phyloP scores from a whole-genome alignment of 1,140 invertebrate genomes.

The Danaus plexippus region DNA sequence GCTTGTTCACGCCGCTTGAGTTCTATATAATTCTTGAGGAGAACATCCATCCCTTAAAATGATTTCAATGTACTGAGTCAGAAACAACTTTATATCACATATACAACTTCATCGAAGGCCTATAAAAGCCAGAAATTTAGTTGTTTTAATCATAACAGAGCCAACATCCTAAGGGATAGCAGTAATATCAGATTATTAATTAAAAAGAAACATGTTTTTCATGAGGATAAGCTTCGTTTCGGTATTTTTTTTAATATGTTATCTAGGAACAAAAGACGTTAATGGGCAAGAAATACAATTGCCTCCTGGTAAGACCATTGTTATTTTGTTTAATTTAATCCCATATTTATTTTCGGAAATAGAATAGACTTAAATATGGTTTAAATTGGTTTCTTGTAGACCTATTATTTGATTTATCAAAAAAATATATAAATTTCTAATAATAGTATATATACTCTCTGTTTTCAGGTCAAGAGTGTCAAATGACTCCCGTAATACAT shows the following conservation, averaged over 20 bases:
- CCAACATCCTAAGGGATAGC: conserved; percentile 4
- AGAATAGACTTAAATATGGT: too few relatives aligned
- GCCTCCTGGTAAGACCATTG: conserved; percentile 46
- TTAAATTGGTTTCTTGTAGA: too few relatives aligned
- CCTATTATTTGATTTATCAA: too few relatives aligned
- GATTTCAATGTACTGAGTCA: conserved; percentile 32
- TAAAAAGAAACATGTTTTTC: conserved; percentile 18
- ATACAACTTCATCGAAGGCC: conserved; percentile 13
- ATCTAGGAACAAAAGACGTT: conserved; percentile 35
- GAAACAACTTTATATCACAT: conserved; percentile 23
- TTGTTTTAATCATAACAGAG: conserved; percentile 17
- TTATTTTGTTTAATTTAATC: too few relatives aligned
- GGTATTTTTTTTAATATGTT: conserved; percentile 28
- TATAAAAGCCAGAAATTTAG: conserved; percentile 30
- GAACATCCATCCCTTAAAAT: conserved; percentile 28
- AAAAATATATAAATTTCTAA: too few relatives aligned
- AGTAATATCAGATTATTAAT: conserved; percentile 1
- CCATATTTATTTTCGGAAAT: too few relatives aligned
- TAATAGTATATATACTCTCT: background rate
- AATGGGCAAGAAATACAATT: conserved; percentile 48
- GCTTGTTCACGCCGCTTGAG: conserved; percentile 28
- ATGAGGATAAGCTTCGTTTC: conserved; percentile 16
- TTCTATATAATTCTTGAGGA: conserved; percentile 23
- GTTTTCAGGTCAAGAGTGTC: conserved; percentile 83
- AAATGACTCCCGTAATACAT: conserved; percentile 92